Conservation (phyloP, 30 jellyfish, hydroid and myxozoan genomes). For the Aurelia aurita region DNA sequence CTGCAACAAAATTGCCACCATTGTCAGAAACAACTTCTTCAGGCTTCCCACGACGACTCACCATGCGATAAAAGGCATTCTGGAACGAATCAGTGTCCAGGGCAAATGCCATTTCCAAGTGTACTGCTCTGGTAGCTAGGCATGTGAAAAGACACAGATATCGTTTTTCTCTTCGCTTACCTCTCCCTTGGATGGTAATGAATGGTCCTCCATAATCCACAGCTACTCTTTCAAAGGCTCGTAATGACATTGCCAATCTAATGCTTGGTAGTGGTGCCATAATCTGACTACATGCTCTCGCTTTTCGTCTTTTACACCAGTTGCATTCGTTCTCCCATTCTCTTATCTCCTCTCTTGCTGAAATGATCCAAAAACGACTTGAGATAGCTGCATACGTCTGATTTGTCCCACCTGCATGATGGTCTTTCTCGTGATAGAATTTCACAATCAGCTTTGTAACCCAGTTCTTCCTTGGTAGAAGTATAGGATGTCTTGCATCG, state of each 20-base stretch:
- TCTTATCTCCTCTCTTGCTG: too few relatives aligned
- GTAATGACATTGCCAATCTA: conserved; percentile 31
- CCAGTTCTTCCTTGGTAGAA: too few relatives aligned
- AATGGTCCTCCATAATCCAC: conserved; percentile 79
- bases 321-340: too few relatives aligned
- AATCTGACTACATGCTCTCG: conserved; percentile 31
- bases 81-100: conserved; percentile 69
- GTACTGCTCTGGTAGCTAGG: conserved; percentile 71
- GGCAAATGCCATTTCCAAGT: conserved; percentile 63
- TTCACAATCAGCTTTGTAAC: too few relatives aligned
- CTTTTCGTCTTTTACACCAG: conserved; percentile 45
- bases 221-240: conserved; percentile 58
- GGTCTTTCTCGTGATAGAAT: too few relatives aligned
- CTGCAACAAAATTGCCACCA: conserved; percentile 69
- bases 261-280: conserved; percentile 66
- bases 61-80: conserved; percentile 65
- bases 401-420: too few relatives aligned
- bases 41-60: too few relatives aligned
- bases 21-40: conserved; percentile 61
- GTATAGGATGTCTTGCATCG: too few relatives aligned
- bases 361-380: too few relatives aligned
- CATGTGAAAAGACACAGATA: conserved; percentile 53
- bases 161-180: conserved; percentile 36
- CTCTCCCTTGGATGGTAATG: conserved; percentile 61
- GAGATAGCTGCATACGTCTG: too few relatives aligned